Percentiles rank a stretch among this genome's conserved stretches.
These are phyloP conservation scores for Cerastoderma edule DNA, from an alignment of 2,888 invertebrate genomes.

Conservation along the genomic window DNA sequence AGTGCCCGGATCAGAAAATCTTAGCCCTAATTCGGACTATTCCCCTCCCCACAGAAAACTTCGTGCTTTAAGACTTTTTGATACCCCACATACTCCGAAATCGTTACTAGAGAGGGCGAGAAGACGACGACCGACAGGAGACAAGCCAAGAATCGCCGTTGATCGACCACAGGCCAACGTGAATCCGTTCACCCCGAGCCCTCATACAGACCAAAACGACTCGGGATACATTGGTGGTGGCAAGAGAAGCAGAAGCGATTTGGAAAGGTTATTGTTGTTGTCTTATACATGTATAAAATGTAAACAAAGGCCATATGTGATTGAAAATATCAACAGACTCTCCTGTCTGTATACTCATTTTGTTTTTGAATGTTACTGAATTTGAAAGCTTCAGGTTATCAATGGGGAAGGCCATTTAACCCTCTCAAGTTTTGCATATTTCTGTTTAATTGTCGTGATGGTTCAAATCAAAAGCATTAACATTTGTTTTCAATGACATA, in stretches of 20 bases:
- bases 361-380: too few species aligned
- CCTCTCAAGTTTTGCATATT: too few species aligned
- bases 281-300: background rate
- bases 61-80: constrained; percentile 88
- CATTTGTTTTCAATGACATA: too few species aligned
- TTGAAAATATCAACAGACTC: too few species aligned
- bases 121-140: constrained; percentile 62
- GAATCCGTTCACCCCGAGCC: constrained; percentile 89
- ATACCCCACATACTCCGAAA: constrained; percentile 94
- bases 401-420: too few species aligned
- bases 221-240: constrained; percentile 85
- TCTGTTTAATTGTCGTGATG: too few species aligned
- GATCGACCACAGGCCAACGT: constrained; percentile 86
- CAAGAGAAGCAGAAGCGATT: constrained; percentile 88
- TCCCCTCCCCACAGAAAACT: constrained; percentile 85
- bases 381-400: too few species aligned
- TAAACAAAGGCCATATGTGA: too few species aligned
- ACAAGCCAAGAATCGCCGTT: constrained; percentile 48
- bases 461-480: too few species aligned
- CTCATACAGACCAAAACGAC: constrained; percentile 52
- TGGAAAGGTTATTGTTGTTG: constrained; percentile 65
- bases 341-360: too few species aligned
- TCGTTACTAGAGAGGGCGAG: constrained; percentile 89
- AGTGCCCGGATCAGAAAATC: constrained; percentile 54
- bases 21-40: constrained; percentile 43